Conservation (phyloP, 2,113 vertebrate genomes). For the Nanger granti region DNA sequence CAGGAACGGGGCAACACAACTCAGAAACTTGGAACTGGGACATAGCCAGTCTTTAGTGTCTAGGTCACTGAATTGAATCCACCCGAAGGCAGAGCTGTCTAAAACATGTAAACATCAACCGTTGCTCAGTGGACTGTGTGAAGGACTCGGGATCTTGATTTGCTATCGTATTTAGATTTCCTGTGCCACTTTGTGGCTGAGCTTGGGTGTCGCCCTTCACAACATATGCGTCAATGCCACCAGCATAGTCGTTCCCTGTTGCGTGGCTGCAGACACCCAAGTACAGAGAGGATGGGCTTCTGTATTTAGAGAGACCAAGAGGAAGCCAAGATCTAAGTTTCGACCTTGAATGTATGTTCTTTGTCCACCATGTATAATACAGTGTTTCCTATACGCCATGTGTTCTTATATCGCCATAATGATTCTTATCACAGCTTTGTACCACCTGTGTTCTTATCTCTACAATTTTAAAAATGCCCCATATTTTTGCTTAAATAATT, state of each 20-base stretch:
- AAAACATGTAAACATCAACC: neutral
- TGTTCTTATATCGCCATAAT: neutral
- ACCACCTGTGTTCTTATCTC: neutral
- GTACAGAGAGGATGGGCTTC: neutral
- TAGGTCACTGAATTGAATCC: conserved; percentile 43
- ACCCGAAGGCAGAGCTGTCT: conserved; percentile 53
- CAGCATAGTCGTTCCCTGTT: neutral
- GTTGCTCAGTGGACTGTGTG: neutral
- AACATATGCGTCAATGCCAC: neutral
- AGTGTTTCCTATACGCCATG: neutral
- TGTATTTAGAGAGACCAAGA: neutral
- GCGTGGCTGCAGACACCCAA: neutral
- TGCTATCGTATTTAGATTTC: neutral
- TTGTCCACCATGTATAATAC: neutral
- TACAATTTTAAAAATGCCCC: neutral
- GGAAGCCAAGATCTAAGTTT: neutral
- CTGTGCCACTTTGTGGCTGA: neutral
- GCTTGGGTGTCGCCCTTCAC: neutral
- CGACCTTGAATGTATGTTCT: neutral
- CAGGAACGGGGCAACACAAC: neutral
- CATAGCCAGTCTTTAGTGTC: conserved; percentile 6
- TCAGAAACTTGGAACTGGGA: conserved; percentile 34
- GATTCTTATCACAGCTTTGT: neutral
- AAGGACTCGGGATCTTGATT: neutral
- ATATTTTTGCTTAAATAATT: neutral